phyloP scores from a whole-genome alignment of 2,113 vertebrate genomes.

The Varanus salvator region DNA sequence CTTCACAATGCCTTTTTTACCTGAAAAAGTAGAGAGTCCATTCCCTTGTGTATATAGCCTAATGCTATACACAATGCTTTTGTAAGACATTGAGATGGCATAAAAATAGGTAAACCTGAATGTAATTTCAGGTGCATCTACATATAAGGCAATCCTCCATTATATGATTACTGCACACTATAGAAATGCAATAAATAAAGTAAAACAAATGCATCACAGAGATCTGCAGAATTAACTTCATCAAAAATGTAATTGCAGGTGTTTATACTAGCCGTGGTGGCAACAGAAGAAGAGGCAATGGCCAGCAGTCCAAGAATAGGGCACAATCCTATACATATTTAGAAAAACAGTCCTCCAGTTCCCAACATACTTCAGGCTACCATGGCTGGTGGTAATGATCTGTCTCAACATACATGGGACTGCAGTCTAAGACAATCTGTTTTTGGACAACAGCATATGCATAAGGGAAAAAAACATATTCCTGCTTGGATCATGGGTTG shows the following conservation, averaged over 20 bases:
- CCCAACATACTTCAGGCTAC: no score
- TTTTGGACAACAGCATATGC: neutral
- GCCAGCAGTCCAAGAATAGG: neutral
- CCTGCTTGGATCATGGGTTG: neutral
- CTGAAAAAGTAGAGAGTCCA: neutral
- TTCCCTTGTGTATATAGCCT: neutral
- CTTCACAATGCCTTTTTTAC: neutral
- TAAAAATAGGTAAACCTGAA: neutral
- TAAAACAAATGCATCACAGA: no score
- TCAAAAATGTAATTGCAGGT: neutral
- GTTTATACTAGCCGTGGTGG: neutral
- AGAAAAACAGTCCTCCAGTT: no score
- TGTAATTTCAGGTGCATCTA: neutral
- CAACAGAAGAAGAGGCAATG: neutral
- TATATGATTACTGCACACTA: neutral
- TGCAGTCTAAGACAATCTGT: neutral
- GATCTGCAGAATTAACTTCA: no score
- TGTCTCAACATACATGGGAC: no score
- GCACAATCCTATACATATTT: no score
- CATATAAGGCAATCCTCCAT: neutral
- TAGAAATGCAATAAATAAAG: no score
- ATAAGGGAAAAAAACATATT: neutral
- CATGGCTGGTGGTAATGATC: no score
- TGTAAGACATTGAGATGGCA: neutral
- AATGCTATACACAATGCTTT: neutral